Conservation (phyloP, 2,113 vertebrate species). For the Pangasianodon gigas region DNA sequence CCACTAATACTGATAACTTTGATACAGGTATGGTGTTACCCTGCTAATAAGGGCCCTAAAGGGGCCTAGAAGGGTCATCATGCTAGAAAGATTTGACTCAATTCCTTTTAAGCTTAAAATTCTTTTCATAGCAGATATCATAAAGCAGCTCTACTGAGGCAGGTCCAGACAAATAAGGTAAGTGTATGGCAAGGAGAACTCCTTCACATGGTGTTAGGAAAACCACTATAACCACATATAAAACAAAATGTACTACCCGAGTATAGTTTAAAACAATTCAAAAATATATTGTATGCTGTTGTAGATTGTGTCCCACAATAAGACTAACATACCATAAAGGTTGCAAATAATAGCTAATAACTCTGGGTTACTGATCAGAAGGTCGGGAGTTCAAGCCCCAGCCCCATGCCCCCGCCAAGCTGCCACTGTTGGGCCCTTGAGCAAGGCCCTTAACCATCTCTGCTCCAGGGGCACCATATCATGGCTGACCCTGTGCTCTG, state of each 20-base stretch:
- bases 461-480: too few species aligned
- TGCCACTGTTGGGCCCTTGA: too few species aligned
- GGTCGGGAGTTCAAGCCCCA: too few species aligned
- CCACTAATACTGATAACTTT: not conserved
- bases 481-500: too few species aligned
- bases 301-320: too few species aligned
- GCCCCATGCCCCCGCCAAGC: too few species aligned
- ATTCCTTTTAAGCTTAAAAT: not conserved
- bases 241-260: not conserved
- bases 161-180: not conserved
- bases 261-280: not conserved
- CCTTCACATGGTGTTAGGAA: not conserved
- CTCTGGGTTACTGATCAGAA: too few species aligned
- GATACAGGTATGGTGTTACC: not conserved
- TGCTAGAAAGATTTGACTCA: not conserved
- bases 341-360: not conserved
- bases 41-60: not conserved
- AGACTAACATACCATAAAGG: too few species aligned
- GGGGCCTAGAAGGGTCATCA: not conserved
- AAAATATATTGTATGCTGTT: too few species aligned
- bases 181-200: not conserved
- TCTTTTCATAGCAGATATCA: not conserved
- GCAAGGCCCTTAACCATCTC: too few species aligned
- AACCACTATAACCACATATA: not conserved
- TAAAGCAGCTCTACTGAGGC: not conserved